Base-by-base conservation (phyloP, 2,888 invertebrate species). In the Andrena flavipes region DNA sequence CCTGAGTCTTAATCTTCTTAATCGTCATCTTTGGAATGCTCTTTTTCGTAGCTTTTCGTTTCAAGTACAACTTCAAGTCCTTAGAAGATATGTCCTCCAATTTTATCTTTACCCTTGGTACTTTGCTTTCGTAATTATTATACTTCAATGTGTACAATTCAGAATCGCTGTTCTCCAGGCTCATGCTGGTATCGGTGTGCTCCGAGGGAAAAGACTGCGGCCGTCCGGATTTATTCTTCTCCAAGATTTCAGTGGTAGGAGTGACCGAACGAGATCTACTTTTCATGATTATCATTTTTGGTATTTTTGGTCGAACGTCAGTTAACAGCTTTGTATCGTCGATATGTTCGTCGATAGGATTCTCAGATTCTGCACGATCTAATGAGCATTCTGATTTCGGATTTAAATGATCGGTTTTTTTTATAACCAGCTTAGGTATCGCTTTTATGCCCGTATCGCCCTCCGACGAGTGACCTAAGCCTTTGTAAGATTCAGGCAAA, bases 251-350 rank as follows among this genome's bases (percentile, higher is more conserved):
- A 33, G 91, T 84, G 0, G 90, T 92, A n/a, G 94, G 93, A 0
- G 93, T 94, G 7, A 84, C 89, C 1, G 94, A 93, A 42, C 93
- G 90, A 20, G 93, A 93, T 76, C 87, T 89, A 0, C 87, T 91
- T 29, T 93, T 94, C 35, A 92, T 87, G 63, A 94, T 94, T 64
- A 94, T 93, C 92, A 94, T 93, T 80, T 93, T 94, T 59, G 94
- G 94, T 87, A 94, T 93, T 76, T 94, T 94, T 2, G 91, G 92
- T 70, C 91, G 90, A 4, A 72, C 67, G 7, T 76, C 84, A 0
- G 74, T 59, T 1, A 67, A 48, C 4, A 77, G 65, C 30, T 84
- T 76, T 5, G 73, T 16, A n/a, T 73, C 83, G 35, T 73, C 51
- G 51, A 20, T 16, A 16, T 16, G 77, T 10, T 5, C 68, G n/a